These are phyloP conservation scores for Bolinopsis microptera DNA, from an alignment of 37 sponge, comb jelly and placozoan genomes.

Conservation along the genomic window DNA sequence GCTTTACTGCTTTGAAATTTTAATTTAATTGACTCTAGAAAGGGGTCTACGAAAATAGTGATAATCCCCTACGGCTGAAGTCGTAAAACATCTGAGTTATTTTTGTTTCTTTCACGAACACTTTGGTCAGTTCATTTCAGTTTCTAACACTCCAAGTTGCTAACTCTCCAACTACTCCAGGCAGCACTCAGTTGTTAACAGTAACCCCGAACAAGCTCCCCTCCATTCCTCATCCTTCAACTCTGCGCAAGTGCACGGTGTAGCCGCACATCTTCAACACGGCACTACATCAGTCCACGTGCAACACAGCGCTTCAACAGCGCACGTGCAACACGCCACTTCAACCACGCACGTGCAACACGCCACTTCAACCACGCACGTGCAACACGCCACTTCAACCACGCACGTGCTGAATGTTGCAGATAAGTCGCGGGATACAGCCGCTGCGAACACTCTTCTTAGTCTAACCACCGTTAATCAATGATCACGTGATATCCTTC, in stretches of 20 bases:
- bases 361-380: not conserved
- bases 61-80: too few species aligned
- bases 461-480: slow-evolving; percentile 4
- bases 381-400: not conserved
- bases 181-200: not conserved
- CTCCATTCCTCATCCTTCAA: not conserved
- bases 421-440: slow-evolving; percentile 20
- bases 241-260: not conserved
- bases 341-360: too few species aligned
- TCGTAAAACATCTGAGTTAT: too few species aligned
- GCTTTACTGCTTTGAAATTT: too few species aligned
- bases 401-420: not conserved
- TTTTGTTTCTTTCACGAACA: too few species aligned
- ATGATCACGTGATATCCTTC: not conserved
- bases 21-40: too few species aligned
- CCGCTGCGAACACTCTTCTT: slow-evolving; percentile 35
- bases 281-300: not conserved
- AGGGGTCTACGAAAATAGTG: too few species aligned
- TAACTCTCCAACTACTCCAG: too few species aligned
- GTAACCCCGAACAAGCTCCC: not conserved
- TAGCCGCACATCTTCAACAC: not conserved
- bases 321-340: too few species aligned
- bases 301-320: not conserved
- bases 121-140: too few species aligned
- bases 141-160: too few species aligned